These are phyloP conservation scores for Papilio demoleus DNA, from an alignment of 2,888 invertebrate species.

Conservation along the genomic window DNA sequence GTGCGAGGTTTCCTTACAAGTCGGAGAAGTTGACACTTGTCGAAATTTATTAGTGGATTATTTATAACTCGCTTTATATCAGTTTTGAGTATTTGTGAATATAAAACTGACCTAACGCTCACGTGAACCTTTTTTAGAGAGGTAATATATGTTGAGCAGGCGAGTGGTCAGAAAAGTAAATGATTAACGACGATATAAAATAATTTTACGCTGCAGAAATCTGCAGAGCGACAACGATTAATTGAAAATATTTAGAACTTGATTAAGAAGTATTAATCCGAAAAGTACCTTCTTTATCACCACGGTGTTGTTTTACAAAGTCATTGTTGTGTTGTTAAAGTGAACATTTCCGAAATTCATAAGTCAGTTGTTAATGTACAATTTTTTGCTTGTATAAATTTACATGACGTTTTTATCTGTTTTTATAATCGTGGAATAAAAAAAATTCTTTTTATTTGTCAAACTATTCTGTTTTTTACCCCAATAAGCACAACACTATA, in stretches of 20 bases:
- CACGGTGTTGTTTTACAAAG: background rate
- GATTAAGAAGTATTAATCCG: background rate
- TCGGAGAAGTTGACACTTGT: constrained; percentile 54
- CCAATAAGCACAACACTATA: too few species aligned
- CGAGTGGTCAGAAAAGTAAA: background rate
- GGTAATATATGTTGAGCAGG: constrained; percentile 6
- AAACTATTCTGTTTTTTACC: too few species aligned
- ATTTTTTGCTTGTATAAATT: constrained; percentile 24
- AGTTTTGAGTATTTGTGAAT: constrained; percentile 27
- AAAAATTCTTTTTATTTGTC: constrained; percentile 16
- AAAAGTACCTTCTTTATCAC: constrained; percentile 1
- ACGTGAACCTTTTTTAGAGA: background rate
- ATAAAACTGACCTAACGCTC: constrained; percentile 16
- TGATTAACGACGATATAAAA: background rate
- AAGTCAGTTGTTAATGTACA: constrained; percentile 1
- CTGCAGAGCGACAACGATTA: background rate
- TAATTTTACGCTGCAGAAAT: background rate
- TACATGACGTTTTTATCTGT: constrained; percentile 20
- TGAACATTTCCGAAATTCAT: background rate
- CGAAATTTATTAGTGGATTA: constrained; percentile 20
- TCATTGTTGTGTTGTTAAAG: background rate
- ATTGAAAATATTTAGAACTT: background rate
- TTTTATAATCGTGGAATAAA: constrained; percentile 31
- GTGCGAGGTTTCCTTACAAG: constrained; percentile 64
- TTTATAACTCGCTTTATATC: constrained; percentile 24